Evolutionary conservation across 2,888 invertebrate species (phyloP), one percentile per base, ranked within the genome.

Genomic region (Epicampocera succincta): DNA sequence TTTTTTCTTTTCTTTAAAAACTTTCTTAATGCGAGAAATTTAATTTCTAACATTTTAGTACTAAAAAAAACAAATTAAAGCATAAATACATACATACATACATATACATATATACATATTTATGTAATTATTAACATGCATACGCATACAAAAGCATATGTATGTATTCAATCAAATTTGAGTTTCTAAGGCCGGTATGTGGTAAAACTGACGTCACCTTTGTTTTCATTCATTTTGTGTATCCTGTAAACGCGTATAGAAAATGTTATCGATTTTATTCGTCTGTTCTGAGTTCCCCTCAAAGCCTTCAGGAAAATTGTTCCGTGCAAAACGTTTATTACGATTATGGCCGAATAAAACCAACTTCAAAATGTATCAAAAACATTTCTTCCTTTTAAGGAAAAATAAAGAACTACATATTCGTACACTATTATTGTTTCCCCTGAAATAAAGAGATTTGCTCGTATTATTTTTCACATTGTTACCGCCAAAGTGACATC

Each of bases 191-290:
- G 33, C 25, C 40, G 33, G 21, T 15, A 60, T 48, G 15, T 38
- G 38, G 44, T 17, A 48, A 58, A 56, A 56, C 65, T 78, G 77
- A 78, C 77, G 71, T 78, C 71, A 78, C 19, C 65, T 65, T 71
- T 61, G n/a, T n/a, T 15, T 12, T 3, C 1, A 42, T 21, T 15
- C 56, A 11, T 11, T n/a, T 58, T 56, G 19, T 56, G 48, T 50
- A 71, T 65, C 76, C 63, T 52, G 29, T 8, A 54, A 72, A 29
- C 58, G 77, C 9, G 56, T 48, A 48, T 42, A 65, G 58, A 72
- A 65, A 58, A 58, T 56, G 9, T 44, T 71, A 78, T 78, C 42
- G 77, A 72, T 78, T 78, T 76, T 63, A 33, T 52, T 60, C 50
- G 19, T 38, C 6, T 65, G 9, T 25, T 33, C 42, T 58, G 19